A percentile compares a stretch with the other conserved stretches of the same genome.
phyloP scores from a whole-genome alignment of 1,140 invertebrate genomes.

The Xylocopa sonorina region DNA sequence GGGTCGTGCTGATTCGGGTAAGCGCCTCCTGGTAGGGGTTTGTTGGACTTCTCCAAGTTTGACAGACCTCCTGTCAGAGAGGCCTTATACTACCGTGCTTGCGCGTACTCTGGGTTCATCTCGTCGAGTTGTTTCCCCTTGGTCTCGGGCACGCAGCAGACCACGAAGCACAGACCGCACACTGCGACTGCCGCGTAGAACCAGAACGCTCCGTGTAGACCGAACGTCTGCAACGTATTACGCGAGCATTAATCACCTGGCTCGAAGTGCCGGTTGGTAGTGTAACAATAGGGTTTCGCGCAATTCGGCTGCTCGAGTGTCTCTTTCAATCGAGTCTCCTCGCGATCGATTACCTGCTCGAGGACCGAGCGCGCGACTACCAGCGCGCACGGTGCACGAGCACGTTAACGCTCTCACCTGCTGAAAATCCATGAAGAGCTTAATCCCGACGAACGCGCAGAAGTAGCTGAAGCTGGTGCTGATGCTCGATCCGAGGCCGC shows the following conservation, averaged over 20 bases:
- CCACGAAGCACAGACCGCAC: slow-evolving; percentile 91
- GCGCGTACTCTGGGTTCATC: slow-evolving; percentile 88
- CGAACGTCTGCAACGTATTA: slow-evolving; percentile 82
- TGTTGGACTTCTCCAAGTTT: slow-evolving; percentile 79
- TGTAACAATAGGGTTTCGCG: too few species aligned
- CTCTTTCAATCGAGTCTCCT: too few species aligned
- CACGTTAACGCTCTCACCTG: slow-evolving; percentile 76
- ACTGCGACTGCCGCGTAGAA: slow-evolving; percentile 92
- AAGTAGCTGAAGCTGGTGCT: slow-evolving; percentile 93
- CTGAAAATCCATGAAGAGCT: slow-evolving; percentile 92
- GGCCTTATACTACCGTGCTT: slow-evolving; percentile 82
- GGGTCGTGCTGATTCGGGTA: slow-evolving; percentile 77
- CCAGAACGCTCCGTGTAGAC: slow-evolving; percentile 93
- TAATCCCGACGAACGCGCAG: slow-evolving; percentile 93
- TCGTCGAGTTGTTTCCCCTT: slow-evolving; percentile 94
- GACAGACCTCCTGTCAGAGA: slow-evolving; percentile 80
- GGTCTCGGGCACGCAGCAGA: slow-evolving; percentile 94
- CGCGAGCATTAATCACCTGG: too few species aligned
- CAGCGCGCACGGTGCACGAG: background rate
- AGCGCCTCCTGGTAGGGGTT: slow-evolving; percentile 77
- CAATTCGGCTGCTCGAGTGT: too few species aligned
- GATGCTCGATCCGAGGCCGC: slow-evolving; percentile 91
- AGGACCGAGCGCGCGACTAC: too few species aligned
- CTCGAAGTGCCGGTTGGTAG: too few species aligned
- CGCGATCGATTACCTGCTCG: too few species aligned